Evolutionary conservation across 1,140 invertebrate species (phyloP), one percentile per base, ranked within the genome.

Genomic region (Schlechtendalia chinensis): DNA sequence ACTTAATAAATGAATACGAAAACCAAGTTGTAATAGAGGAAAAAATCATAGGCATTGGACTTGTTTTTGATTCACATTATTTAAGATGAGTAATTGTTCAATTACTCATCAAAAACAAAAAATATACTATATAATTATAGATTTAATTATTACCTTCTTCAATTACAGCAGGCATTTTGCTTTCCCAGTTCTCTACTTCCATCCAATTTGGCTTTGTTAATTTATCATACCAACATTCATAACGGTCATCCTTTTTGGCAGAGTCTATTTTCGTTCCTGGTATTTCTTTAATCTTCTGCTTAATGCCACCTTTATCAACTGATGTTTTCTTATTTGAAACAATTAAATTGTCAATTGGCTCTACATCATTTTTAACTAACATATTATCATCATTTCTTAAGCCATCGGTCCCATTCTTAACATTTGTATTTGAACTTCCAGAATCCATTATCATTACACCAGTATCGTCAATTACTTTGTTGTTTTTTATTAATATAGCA

Each of bases 71-170:
- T 4, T 8, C 32, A 8, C 32, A 39, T 4, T 54, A 19, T 29
- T 61, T 19, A 17, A 61, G 19, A n/a, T 5, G 17, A 63, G 17
- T 8, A 29, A 32, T 19, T 32, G 17, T 63, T 11, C 8, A 32
- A 29, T 29, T 61, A 3, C 24, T 61, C 14, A 29, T 50, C 19
- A 17, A 54, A 54, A 54, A 54, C 1, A 67, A 22, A 22, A 47
- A 24, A 47, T 24, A 24, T 67, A 45, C 5, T 14, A 47, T 47
- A 47, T 24, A 69, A 69, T 1, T 14, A 69, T 69, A 69, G 5
- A 50, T 69, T 69, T 69, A 69, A 1, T 69, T 50, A 59, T 77
- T 77, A 77, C 72, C 72, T 77, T 77, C 32, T 8, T 45, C 0
- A 24, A 47, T 0, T 27, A 14, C 72, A 58, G 2, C 45, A 1